These are phyloP conservation scores for Nothobranchius kuhntae DNA, from an alignment of 2,113 vertebrate species.

Conservation along the genomic window DNA sequence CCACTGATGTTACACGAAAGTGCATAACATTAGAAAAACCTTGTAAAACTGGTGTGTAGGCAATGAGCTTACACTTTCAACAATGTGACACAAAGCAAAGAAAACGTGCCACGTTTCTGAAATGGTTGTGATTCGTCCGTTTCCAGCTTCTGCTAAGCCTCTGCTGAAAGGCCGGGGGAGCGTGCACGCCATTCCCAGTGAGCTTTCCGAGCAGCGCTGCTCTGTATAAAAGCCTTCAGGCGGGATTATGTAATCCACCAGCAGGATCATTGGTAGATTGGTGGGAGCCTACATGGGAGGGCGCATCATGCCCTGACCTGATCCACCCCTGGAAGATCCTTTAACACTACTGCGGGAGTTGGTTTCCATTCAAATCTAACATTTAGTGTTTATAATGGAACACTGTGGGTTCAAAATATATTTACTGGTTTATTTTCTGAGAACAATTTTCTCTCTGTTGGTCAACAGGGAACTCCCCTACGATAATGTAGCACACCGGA, in stretches of 20 bases:
- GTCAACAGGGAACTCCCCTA: too few species aligned
- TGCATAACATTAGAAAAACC: constrained; percentile 47
- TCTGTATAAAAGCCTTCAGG: constrained; percentile 55
- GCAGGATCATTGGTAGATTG: constrained; percentile 54
- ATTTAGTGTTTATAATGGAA: too few species aligned
- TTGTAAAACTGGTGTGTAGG: constrained; percentile 30
- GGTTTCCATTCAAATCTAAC: too few species aligned
- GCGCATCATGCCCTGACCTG: constrained; percentile 36
- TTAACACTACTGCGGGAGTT: constrained; percentile 3
- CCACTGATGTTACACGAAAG: constrained; percentile 47
- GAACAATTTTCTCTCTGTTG: too few species aligned
- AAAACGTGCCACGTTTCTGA: constrained; percentile 29
- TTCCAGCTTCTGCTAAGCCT: constrained; percentile 43
- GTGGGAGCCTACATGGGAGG: constrained; percentile 35
- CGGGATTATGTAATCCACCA: constrained; percentile 63
- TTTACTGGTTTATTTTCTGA: too few species aligned
- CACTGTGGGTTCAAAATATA: too few species aligned
- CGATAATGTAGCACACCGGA: too few species aligned
- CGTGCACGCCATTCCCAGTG: constrained; percentile 42
- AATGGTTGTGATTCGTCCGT: constrained; percentile 28
- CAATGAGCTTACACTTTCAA: constrained; percentile 1
- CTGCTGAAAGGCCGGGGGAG: constrained; percentile 40
- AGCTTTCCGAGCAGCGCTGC: constrained; percentile 41
- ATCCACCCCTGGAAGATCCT: constrained; percentile 19
- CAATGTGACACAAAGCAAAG: constrained; percentile 16